phyloP scores from a whole-genome alignment of 1,140 invertebrate species.

The Laupala kohalensis region DNA sequence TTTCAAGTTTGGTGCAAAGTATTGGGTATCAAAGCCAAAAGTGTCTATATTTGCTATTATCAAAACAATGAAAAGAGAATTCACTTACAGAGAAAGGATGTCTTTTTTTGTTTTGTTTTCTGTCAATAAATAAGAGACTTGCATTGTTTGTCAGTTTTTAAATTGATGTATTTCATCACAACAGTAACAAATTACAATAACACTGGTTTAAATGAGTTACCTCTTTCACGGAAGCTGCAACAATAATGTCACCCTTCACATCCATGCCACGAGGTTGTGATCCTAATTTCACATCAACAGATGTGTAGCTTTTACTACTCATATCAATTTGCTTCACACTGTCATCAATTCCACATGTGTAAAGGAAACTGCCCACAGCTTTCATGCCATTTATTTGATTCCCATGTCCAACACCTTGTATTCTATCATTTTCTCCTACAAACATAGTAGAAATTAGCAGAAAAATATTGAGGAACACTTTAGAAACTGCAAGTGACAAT shows the following conservation, averaged over 20 bases:
- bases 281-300: slow-evolving; percentile 58
- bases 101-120: too few relatives aligned
- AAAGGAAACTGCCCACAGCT: slow-evolving; percentile 50
- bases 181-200: too few relatives aligned
- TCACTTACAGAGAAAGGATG: too few relatives aligned
- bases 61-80: too few relatives aligned
- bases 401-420: slow-evolving; percentile 74
- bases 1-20: too few relatives aligned
- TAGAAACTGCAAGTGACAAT: too few relatives aligned
- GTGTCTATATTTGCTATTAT: too few relatives aligned
- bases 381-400: slow-evolving; percentile 89
- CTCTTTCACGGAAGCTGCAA: slow-evolving; percentile 73
- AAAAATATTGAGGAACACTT: not conserved
- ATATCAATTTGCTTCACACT: slow-evolving; percentile 58
- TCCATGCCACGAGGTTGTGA: slow-evolving; percentile 82
- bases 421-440: slow-evolving; percentile 55
- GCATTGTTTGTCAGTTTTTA: too few relatives aligned
- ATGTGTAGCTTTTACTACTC: slow-evolving; percentile 48
- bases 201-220: too few relatives aligned
- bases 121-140: too few relatives aligned
- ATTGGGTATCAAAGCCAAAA: too few relatives aligned
- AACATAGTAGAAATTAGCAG: not conserved
- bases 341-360: slow-evolving; percentile 86
- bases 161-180: too few relatives aligned
- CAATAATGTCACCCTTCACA: slow-evolving; percentile 51